Evolutionary conservation across 2,113 vertebrate genomes (phyloP).

Genomic region (Mesitornis unicolor): DNA sequence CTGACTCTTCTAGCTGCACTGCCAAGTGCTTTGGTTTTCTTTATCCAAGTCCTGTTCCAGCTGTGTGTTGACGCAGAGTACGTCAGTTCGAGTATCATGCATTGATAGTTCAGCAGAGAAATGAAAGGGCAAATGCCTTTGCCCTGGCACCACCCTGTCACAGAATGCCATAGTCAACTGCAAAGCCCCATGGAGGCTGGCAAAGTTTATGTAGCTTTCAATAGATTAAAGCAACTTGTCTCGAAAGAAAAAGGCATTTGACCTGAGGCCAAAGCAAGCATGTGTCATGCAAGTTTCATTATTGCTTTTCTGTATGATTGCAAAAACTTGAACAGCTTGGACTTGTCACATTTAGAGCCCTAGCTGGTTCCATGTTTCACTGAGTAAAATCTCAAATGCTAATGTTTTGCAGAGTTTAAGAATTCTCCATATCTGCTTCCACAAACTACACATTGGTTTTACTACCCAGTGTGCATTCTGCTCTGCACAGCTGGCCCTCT

Average conservation of each 20-base stretch:
- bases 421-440: neutral
- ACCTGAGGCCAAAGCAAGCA: neutral
- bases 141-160: neutral
- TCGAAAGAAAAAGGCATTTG: neutral
- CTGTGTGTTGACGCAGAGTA: neutral
- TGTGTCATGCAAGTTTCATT: neutral
- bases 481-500: neutral
- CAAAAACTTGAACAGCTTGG: neutral
- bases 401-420: neutral
- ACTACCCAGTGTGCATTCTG: neutral
- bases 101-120: neutral
- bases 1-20: neutral
- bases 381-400: neutral
- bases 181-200: neutral
- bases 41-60: neutral
- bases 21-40: neutral
- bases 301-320: neutral
- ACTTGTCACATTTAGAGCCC: neutral
- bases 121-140: neutral
- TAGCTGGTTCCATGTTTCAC: neutral
- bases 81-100: rapidly evolving
- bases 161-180: neutral
- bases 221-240: neutral
- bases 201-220: neutral
- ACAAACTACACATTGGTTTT: neutral